phyloP scores from a whole-genome alignment of 2,113 vertebrate genomes.

The Silurus meridionalis region DNA sequence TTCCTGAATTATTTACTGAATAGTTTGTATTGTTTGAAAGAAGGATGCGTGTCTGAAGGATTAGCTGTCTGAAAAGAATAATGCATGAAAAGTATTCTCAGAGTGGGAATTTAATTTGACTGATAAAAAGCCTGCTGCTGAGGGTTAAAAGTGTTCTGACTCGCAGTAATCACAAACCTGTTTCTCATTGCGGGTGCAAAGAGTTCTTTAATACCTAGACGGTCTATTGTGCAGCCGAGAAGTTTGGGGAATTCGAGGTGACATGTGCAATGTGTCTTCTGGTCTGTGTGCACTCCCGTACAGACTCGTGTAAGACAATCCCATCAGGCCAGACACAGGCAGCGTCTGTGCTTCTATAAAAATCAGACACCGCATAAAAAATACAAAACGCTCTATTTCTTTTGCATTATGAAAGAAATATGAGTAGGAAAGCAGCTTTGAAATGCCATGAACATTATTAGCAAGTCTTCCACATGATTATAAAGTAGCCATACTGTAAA shows the following conservation, averaged over 20 bases:
- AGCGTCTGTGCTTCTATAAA: conserved; percentile 17
- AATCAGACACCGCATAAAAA: conserved; percentile 29
- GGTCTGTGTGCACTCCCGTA: conserved; percentile 24
- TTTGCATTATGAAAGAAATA: conserved; percentile 20
- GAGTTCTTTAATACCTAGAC: conserved; percentile 31
- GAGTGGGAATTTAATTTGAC: conserved; percentile 14
- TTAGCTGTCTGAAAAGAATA: conserved; percentile 12
- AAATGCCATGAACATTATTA: conserved; percentile 33
- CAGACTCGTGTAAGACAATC: conserved; percentile 36
- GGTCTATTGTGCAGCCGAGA: conserved; percentile 29
- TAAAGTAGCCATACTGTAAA: background rate
- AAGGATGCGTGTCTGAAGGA: conserved; percentile 3
- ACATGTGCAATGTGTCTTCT: conserved; percentile 35
- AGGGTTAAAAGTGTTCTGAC: conserved; percentile 19
- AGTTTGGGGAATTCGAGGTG: conserved; percentile 23
- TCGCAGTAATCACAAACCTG: conserved; percentile 11
- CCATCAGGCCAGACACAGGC: conserved; percentile 24
- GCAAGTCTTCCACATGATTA: background rate
- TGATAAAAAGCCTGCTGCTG: background rate
- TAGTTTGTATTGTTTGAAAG: conserved; percentile 9
- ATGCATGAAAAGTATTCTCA: conserved; percentile 17
- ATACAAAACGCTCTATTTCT: conserved; percentile 39
- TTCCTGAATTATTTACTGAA: conserved; percentile 9
- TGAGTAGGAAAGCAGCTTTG: conserved; percentile 14
- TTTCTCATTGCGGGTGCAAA: conserved; percentile 33